These are phyloP conservation scores for Zosterops japonicus DNA, from an alignment of 2,113 vertebrate species.

Conservation along the genomic window DNA sequence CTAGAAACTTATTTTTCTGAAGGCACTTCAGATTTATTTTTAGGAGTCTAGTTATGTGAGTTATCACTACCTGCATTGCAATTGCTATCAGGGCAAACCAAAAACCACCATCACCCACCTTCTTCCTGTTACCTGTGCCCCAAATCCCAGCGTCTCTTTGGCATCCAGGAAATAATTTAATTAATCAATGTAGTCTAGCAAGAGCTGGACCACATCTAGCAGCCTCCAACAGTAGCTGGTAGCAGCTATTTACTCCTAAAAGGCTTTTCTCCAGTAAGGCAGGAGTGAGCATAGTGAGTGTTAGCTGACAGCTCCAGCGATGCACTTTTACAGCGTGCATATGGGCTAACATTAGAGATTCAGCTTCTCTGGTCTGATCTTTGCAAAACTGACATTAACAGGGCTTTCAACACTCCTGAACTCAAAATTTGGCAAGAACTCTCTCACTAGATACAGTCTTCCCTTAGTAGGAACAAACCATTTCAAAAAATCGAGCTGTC, in stretches of 20 bases:
- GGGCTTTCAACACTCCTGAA: not conserved
- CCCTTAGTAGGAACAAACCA: not conserved
- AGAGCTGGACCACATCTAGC: not conserved
- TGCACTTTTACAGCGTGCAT: not conserved
- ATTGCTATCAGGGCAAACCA: not conserved
- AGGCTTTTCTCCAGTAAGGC: not conserved
- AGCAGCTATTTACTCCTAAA: not conserved
- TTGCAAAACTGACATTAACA: not conserved
- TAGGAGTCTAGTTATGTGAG: not conserved
- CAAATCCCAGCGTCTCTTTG: not conserved
- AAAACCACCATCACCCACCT: not conserved
- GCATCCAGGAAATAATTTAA: not conserved
- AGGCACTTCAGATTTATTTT: not conserved
- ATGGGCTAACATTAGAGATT: not conserved
- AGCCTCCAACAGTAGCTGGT: not conserved
- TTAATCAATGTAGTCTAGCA: not conserved
- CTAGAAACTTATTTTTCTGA: not conserved
- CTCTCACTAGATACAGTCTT: not conserved
- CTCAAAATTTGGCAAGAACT: not conserved
- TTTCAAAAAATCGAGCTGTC: not conserved
- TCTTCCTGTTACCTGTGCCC: not conserved
- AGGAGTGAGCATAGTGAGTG: not conserved
- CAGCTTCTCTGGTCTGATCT: not conserved
- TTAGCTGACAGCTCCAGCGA: not conserved
- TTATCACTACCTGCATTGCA: not conserved